phyloP scores from a whole-genome alignment of 2,888 invertebrate genomes.

The Ypsolopha scabrella region DNA sequence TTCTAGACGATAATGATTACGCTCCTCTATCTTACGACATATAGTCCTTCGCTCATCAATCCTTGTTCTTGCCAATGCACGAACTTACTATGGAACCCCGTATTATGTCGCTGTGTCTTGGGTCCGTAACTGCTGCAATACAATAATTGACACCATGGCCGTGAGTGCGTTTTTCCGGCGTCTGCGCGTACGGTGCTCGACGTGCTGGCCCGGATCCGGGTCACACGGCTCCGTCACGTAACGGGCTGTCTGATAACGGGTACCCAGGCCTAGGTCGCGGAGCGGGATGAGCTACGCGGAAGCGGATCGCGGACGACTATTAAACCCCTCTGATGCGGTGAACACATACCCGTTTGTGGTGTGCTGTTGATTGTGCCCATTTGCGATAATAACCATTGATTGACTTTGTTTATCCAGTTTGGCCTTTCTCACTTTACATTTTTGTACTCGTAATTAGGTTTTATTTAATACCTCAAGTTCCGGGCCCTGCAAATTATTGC shows the following conservation, averaged over 20 bases:
- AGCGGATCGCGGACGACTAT: constrained; percentile 49
- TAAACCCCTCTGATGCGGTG: constrained; percentile 22
- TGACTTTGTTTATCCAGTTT: background rate
- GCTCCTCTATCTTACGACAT: too few species aligned
- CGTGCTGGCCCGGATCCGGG: constrained; percentile 41
- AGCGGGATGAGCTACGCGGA: constrained; percentile 68
- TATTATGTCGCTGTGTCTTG: too few species aligned
- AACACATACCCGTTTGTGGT: background rate
- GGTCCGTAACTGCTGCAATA: background rate
- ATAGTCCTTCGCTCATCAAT: too few species aligned
- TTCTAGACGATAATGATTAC: too few species aligned
- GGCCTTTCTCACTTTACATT: background rate
- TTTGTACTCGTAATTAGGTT: too few species aligned
- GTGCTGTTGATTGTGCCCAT: background rate
- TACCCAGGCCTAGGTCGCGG: constrained; percentile 47
- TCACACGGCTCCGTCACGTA: constrained; percentile 55
- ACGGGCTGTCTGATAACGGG: constrained; percentile 60
- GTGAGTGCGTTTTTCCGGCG: constrained; percentile 35
- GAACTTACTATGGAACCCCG: too few species aligned
- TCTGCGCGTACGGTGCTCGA: constrained; percentile 23
- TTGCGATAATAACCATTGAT: background rate
- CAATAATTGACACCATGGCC: constrained; percentile 9
- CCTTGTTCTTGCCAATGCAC: too few species aligned
- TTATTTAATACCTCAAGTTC: too few species aligned
- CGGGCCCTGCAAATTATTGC: too few species aligned